These are phyloP conservation scores for Rhaphigaster nebulosa DNA, from an alignment of 2,888 invertebrate genomes.

Conservation along the genomic window DNA sequence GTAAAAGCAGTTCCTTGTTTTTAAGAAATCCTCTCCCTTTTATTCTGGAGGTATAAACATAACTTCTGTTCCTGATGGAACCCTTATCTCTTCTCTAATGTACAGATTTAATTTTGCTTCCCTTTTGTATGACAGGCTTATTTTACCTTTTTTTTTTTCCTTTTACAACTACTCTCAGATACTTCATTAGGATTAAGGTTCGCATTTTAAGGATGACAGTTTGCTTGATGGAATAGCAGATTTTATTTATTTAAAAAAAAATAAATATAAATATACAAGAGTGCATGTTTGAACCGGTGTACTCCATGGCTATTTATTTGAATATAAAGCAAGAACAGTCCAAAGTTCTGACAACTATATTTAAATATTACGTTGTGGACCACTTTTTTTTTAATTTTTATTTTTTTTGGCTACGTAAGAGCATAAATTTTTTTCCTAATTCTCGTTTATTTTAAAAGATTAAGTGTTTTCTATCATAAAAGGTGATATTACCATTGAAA, in stretches of 20 bases:
- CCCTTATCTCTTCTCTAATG: neutral
- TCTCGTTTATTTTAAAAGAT: no score
- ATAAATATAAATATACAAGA: no score
- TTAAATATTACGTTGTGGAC: no score
- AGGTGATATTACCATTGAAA: no score
- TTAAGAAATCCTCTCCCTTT: neutral
- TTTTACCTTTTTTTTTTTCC: neutral
- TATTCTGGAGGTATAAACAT: constrained; percentile 20
- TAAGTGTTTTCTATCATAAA: no score
- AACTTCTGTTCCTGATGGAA: constrained; percentile 9
- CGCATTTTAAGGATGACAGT: neutral
- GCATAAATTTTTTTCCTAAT: no score
- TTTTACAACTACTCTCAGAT: neutral
- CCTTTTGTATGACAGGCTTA: neutral
- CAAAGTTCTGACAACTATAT: no score
- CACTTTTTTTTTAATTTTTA: no score
- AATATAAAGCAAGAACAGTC: no score
- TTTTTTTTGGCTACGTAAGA: no score
- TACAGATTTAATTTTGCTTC: constrained; percentile 13
- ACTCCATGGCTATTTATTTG: no score
- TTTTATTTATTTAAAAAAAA: neutral
- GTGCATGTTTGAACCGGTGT: no score
- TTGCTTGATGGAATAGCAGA: neutral
- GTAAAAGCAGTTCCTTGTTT: constrained; percentile 20
- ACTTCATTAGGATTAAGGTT: neutral